Conservation (phyloP, 2,888 invertebrate species). For the Melanostoma scalare region DNA sequence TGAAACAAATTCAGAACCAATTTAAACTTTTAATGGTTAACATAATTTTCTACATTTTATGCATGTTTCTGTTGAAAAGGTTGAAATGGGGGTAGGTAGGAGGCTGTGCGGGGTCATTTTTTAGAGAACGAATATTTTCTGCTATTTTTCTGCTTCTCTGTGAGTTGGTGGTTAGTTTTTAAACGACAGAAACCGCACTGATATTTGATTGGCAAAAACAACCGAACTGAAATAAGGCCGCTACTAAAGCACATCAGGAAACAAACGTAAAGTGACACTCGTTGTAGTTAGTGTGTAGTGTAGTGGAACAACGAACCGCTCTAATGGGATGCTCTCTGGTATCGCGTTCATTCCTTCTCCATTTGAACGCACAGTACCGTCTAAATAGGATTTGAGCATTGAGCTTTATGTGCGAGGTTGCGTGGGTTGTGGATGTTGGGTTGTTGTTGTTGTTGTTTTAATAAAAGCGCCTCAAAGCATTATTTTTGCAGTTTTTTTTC, state of each 20-base stretch:
- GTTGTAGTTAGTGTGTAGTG: slow-evolving; percentile 12
- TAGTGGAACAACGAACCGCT: slow-evolving; percentile 1
- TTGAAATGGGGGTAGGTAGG: too few relatives aligned
- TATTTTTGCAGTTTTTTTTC: too few relatives aligned
- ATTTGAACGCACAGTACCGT: too few relatives aligned
- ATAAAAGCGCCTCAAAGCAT: too few relatives aligned
- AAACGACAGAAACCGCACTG: background rate
- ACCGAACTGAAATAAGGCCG: slow-evolving; percentile 16
- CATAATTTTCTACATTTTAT: slow-evolving; percentile 55
- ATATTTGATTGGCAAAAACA: slow-evolving; percentile 18
- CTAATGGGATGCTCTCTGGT: background rate
- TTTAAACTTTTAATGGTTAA: slow-evolving; percentile 59
- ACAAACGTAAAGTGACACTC: slow-evolving; percentile 30
- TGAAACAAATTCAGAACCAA: slow-evolving; percentile 25
- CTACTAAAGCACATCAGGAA: slow-evolving; percentile 7
- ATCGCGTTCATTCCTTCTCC: background rate
- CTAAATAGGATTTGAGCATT: too few relatives aligned
- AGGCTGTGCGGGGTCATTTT: slow-evolving; percentile 12
- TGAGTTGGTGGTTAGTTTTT: slow-evolving; percentile 2
- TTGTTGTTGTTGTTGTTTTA: background rate
- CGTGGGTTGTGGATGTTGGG: background rate
- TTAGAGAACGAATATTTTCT: slow-evolving; percentile 10
- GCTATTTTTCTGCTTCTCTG: background rate
- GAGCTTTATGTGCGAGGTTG: too few relatives aligned
- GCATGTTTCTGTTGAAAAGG: slow-evolving; percentile 3